phyloP scores from a whole-genome alignment of 1,140 invertebrate species.

The Ceratina australensis region DNA sequence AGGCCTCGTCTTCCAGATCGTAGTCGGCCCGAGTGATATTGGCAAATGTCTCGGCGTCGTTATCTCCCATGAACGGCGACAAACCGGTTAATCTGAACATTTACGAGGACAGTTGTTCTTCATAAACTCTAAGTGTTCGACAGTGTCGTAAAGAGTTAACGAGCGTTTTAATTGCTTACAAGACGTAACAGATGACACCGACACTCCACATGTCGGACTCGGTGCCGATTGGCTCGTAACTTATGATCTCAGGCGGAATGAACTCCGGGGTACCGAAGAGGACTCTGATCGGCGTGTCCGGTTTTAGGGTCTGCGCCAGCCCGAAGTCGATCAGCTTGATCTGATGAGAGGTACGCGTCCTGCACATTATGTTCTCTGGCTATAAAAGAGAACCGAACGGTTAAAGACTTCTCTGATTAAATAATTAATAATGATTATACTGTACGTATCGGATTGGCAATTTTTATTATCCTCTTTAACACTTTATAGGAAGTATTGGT shows the following conservation, averaged over 20 bases:
- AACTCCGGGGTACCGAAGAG: conserved; percentile 97
- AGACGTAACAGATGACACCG: conserved; percentile 95
- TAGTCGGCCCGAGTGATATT: conserved; percentile 93
- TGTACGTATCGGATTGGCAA: no score
- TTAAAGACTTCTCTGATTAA: background rate
- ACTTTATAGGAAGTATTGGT: no score
- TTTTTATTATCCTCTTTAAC: no score
- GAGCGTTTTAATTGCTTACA: conserved; percentile 84
- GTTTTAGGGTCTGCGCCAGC: conserved; percentile 88
- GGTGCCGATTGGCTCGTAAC: conserved; percentile 92
- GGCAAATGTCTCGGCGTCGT: conserved; percentile 93
- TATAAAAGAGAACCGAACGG: conserved; percentile 62
- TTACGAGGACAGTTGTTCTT: background rate
- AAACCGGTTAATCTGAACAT: conserved; percentile 90
- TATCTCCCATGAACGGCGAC: conserved; percentile 95
- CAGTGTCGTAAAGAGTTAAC: no score
- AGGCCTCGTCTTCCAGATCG: conserved; percentile 95
- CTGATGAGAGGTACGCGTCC: conserved; percentile 87
- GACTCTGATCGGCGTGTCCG: conserved; percentile 86
- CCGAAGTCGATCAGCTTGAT: conserved; percentile 97
- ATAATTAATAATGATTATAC: no score
- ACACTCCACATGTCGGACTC: conserved; percentile 96
- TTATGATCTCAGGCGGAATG: conserved; percentile 95
- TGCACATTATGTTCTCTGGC: conserved; percentile 96
- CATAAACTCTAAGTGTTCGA: background rate